A percentile compares a stretch with the other conserved stretches of the same genome.
Evolutionary conservation across 1,140 invertebrate species (phyloP).

Genomic region (Euura lappo): DNA sequence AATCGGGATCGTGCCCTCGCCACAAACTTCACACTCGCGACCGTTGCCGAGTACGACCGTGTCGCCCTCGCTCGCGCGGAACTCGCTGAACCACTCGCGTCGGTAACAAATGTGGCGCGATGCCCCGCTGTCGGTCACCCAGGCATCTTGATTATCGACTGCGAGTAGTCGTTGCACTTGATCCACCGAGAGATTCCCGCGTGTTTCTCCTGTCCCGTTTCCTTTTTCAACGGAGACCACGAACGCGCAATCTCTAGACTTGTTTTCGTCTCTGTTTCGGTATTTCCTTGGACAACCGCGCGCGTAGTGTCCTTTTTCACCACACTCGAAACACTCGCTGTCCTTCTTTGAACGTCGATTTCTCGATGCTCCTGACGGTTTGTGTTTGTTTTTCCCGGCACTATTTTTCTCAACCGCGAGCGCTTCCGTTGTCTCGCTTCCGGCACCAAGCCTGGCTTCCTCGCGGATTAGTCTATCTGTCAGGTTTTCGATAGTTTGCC

Average conservation of each 20-base stretch:
- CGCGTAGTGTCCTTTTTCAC: neutral
- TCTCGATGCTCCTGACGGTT: neutral
- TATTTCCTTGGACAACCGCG: neutral
- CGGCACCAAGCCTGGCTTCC: neutral
- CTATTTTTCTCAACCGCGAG: neutral
- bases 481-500: conserved; percentile 17
- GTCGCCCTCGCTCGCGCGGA: neutral
- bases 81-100: neutral
- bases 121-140: conserved; percentile 12
- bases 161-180: neutral
- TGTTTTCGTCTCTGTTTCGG: neutral
- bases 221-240: neutral
- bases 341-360: neutral
- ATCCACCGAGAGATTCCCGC: neutral
- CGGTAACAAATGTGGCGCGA: neutral
- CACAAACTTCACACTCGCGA: neutral
- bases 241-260: neutral
- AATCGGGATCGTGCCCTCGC: neutral
- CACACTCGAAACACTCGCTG: neutral
- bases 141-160: neutral
- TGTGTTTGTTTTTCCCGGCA: neutral
- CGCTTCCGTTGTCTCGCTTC: neutral
- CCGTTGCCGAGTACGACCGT: neutral
- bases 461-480: conserved; percentile 15
- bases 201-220: neutral